Evolutionary conservation across 1,140 invertebrate species (phyloP), one percentile per base, ranked within the genome.

Genomic region (Zaprionus vittiger): DNA sequence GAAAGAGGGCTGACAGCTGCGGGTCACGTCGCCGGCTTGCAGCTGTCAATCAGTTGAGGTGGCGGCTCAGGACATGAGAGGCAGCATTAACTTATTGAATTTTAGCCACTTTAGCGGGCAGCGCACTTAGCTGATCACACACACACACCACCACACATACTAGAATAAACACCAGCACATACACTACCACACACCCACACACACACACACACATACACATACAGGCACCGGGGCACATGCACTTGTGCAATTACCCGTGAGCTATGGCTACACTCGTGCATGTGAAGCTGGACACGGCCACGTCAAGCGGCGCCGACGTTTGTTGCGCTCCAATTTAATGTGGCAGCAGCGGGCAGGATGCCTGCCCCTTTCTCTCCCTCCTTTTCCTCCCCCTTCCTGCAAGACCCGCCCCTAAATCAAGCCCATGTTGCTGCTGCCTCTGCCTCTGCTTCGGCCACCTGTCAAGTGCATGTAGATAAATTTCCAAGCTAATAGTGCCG

Each of bases 401-500:
- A 5, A 5, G n/a, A 1, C 5, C 5, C 5, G 41, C 2, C n/a
- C n/a, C 41, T 47, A 47, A 47, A 47, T 47, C 41, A 47, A 83
- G 77, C 73, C 68, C 77, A 70, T 52, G 56, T 57, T 41, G 59
- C 24, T 26, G 11, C 38, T 52, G 31, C 24, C 54, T 31, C 44
- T 62, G 17, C 26, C 55, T 15, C 54, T 52, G 55, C 72, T 63
- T 34, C 31, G 69, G 73, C 72, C 76, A 90, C 85, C 85, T 89
- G 85, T 89, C 85, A 90, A 80, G 79, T 73, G 85, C 85, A 90
- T 90, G 85, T 90, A 85, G 85, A 89, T 90, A 89, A 84, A 89
- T 89, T 84, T 84, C 54, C 67, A 44, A 68, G 79, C 81, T 89
- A 89, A 89, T 89, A 76, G 84, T 71, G 81, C 84, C 79, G 84